Conservation (phyloP, 2,113 vertebrate genomes). For the Notothenia coriiceps region DNA sequence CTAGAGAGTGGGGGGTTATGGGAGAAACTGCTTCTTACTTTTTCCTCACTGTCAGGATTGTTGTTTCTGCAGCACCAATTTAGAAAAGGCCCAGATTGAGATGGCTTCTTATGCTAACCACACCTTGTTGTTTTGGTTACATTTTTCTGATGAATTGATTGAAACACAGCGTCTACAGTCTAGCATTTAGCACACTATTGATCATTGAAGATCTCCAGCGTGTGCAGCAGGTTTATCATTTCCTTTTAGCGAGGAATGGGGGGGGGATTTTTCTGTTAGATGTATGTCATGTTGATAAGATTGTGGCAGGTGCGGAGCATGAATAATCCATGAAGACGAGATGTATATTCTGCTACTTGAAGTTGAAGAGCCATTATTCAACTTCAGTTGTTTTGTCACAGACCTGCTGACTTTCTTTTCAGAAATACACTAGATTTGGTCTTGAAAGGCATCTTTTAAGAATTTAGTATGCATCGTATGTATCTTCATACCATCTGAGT, state of each 20-base stretch:
- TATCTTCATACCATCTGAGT: slow-evolving; percentile 38
- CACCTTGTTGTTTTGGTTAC: slow-evolving; percentile 32
- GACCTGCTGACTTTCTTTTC: slow-evolving; percentile 29
- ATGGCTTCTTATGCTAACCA: slow-evolving; percentile 28
- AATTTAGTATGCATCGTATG: slow-evolving; percentile 44
- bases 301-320: slow-evolving; percentile 67
- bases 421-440: slow-evolving; percentile 46
- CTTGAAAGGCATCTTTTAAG: slow-evolving; percentile 36
- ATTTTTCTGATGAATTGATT: slow-evolving; percentile 37
- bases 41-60: slow-evolving; percentile 21
- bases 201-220: slow-evolving; percentile 42
- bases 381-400: slow-evolving; percentile 62
- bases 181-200: slow-evolving; percentile 28
- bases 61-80: slow-evolving; percentile 16
- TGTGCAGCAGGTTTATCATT: slow-evolving; percentile 58
- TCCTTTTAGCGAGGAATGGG: slow-evolving; percentile 49
- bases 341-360: slow-evolving; percentile 64
- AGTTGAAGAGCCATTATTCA: slow-evolving; percentile 76
- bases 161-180: neutral
- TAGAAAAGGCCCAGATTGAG: slow-evolving; percentile 9
- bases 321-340: slow-evolving; percentile 78
- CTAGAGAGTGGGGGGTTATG: slow-evolving; percentile 52
- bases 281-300: slow-evolving; percentile 74
- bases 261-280: slow-evolving; percentile 57
- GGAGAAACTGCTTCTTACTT: slow-evolving; percentile 21